phyloP scores from a whole-genome alignment of 2,797 vertebrate species.

The Poeciliopsis presidionis region DNA sequence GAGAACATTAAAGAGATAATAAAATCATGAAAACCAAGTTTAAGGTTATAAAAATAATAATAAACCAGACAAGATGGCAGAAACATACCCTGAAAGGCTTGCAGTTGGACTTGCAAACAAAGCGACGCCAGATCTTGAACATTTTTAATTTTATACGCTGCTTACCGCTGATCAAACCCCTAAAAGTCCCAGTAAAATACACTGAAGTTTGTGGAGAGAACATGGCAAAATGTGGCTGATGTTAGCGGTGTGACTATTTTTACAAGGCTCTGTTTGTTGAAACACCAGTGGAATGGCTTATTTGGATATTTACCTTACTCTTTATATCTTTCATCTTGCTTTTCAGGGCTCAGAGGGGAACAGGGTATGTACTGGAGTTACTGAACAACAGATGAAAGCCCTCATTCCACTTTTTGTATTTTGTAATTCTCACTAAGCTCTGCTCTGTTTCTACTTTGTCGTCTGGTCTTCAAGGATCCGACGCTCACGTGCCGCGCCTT shows the following conservation, averaged over 20 bases:
- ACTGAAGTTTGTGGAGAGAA: not conserved
- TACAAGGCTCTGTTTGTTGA: not conserved
- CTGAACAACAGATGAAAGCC: conserved; percentile 36
- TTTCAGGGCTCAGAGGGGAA: conserved; percentile 86
- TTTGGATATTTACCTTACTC: conserved; percentile 24
- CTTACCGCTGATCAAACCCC: not conserved
- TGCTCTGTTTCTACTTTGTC: not conserved
- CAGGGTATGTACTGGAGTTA: conserved; percentile 77
- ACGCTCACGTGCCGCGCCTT: conserved; percentile 81
- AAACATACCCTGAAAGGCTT: not conserved
- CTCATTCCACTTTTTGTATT: conserved; percentile 11
- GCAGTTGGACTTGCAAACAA: not conserved
- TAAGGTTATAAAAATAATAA: no score
- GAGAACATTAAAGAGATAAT: not conserved
- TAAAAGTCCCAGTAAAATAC: not conserved
- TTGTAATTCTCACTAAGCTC: conserved; percentile 14
- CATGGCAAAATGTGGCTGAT: not conserved
- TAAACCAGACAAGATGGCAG: not conserved
- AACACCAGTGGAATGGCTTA: not conserved
- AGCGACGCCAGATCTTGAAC: not conserved
- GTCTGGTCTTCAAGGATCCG: conserved; percentile 83
- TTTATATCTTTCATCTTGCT: conserved; percentile 40
- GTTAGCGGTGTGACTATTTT: not conserved
- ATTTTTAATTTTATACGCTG: not conserved
- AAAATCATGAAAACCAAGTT: not conserved